Base-by-base conservation (phyloP, 2,113 vertebrate species). In the Empidonax traillii region DNA sequence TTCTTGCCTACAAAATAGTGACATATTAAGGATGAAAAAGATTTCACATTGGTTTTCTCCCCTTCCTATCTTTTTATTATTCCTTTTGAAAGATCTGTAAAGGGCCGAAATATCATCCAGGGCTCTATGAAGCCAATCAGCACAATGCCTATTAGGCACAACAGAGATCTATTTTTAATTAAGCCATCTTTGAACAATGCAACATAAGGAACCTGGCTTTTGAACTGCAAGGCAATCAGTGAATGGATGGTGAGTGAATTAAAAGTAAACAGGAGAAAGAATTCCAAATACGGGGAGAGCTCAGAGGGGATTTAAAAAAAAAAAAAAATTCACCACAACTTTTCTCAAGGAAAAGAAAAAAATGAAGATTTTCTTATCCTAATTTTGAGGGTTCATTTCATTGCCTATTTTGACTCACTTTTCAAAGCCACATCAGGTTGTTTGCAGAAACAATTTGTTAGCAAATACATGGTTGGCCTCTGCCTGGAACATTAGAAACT, bases 391-490 rank as follows among this genome's bases (percentile, higher is more conserved):
- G 56, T 67, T 58, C 8, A 9, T 76, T 95, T 92, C 53, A 77
- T 86, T 93, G 78, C 84, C 59, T 97, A 76, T 91, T 96, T 95
- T 96, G 92, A 96, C 93, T 96, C 65, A 86, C 61, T 96, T 97
- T 97, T 97, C 94, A 96, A 98, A 97, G 94, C 84, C 76, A 96
- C 92, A 95, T 89, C 76, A 91, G 67, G 80, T 87, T 97, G 95
- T 96, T 97, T 97, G 96, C 72, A 97, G 94, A 97, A 98, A 97
- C 91, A 97, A 97, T 97, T 98, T 98, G 90, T 97, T 98, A 97
- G 97, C 97, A 98, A 98, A 97, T 98, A 96, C 75, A 94, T 91
- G 97, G 86, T 74, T 97, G 93, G 95, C 88, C 89, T 97, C 95
- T 65, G 87, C 92, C 94, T 44, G 5, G 71, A 96, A 90, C 93